phyloP scores from a whole-genome alignment of 2,113 vertebrate genomes.

The Carassius gibelio region DNA sequence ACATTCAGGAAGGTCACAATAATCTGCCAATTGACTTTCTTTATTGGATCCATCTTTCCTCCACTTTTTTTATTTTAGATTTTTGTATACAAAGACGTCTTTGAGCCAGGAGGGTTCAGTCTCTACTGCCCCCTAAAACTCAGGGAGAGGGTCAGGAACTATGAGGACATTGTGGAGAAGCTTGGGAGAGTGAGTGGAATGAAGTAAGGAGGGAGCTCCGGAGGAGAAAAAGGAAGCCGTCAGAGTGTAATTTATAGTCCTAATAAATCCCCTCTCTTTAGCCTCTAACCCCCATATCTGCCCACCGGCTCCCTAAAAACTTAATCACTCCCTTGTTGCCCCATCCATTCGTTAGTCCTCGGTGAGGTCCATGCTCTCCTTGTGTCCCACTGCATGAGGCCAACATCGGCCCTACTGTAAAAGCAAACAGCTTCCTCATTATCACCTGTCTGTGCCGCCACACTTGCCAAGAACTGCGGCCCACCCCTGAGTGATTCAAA shows the following conservation, averaged over 20 bases:
- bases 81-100: slow-evolving; percentile 42
- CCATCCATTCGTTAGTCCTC: slow-evolving; percentile 38
- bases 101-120: slow-evolving; percentile 26
- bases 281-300: slow-evolving; percentile 74
- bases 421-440: slow-evolving; percentile 61
- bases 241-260: slow-evolving; percentile 73
- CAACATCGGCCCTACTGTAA: slow-evolving; percentile 43
- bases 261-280: slow-evolving; percentile 78
- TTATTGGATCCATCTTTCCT: slow-evolving; percentile 4
- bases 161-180: slow-evolving; percentile 55
- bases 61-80: background rate
- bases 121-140: slow-evolving; percentile 15
- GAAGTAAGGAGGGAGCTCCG: slow-evolving; percentile 27
- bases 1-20: slow-evolving; percentile 49
- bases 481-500: slow-evolving; percentile 47
- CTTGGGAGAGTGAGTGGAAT: slow-evolving; percentile 2
- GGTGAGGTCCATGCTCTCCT: slow-evolving; percentile 48
- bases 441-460: slow-evolving; percentile 47
- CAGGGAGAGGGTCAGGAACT: slow-evolving; percentile 13
- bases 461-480: slow-evolving; percentile 1
- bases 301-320: slow-evolving; percentile 72
- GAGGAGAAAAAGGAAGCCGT: slow-evolving; percentile 52
- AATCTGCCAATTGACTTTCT: slow-evolving; percentile 42
- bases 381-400: slow-evolving; percentile 52
- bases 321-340: slow-evolving; percentile 70